Conservation (phyloP, 2,113 vertebrate genomes). For the Cardinalis cardinalis region DNA sequence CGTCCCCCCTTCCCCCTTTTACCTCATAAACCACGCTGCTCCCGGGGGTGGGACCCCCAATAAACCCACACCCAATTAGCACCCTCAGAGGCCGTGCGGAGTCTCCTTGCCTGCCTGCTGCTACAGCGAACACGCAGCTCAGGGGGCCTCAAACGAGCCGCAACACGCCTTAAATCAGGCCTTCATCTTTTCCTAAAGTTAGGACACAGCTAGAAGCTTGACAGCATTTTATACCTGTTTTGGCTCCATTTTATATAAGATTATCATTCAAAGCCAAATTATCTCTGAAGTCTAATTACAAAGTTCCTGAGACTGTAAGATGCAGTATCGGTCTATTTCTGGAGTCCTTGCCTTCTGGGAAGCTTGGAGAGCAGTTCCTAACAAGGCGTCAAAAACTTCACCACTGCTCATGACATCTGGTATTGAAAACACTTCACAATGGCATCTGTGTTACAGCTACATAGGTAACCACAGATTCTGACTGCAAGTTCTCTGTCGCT, state of each 20-base stretch:
- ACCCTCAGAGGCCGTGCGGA: too few relatives aligned
- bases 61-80: too few relatives aligned
- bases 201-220: background rate
- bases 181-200: background rate
- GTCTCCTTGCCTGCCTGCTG: too few relatives aligned
- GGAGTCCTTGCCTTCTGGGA: background rate
- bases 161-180: background rate
- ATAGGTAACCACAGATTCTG: background rate
- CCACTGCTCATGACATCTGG: background rate
- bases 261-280: background rate
- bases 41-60: too few relatives aligned
- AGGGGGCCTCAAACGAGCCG: too few relatives aligned
- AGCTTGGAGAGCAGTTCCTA: background rate
- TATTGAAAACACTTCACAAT: background rate
- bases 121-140: too few relatives aligned
- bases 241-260: background rate
- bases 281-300: background rate
- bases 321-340: background rate
- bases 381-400: background rate
- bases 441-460: background rate
- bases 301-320: background rate
- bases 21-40: too few relatives aligned
- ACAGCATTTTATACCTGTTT: background rate
- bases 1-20: too few relatives aligned
- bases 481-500: background rate